These are phyloP conservation scores for Dasyprocta punctata DNA, from an alignment of 2,113 vertebrate genomes.

Conservation along the genomic window DNA sequence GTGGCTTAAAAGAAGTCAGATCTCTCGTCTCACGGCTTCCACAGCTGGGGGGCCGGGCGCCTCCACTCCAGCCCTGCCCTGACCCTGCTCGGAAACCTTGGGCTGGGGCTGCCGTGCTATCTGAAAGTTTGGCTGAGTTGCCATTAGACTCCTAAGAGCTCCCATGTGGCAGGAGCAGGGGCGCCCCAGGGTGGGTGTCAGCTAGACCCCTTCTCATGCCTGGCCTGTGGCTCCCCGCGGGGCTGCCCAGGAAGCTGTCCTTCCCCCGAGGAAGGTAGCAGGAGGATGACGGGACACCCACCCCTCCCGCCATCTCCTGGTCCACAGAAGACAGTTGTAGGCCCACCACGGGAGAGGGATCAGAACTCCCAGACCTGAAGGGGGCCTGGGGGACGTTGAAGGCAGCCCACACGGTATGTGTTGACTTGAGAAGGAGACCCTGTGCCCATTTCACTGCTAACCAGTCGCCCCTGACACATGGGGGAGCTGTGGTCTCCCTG, in stretches of 20 bases:
- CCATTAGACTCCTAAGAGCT: background rate
- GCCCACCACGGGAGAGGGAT: rapidly evolving
- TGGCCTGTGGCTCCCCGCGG: background rate
- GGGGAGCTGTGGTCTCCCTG: background rate
- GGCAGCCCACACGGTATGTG: background rate
- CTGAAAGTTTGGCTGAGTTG: rapidly evolving
- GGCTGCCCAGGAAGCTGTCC: background rate
- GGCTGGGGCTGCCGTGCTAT: background rate
- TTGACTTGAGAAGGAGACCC: background rate
- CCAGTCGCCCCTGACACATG: too few species aligned
- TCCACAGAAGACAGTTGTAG: background rate
- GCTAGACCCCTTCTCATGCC: background rate
- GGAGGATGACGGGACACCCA: too few species aligned
- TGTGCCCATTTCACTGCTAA: background rate
- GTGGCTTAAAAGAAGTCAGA: background rate
- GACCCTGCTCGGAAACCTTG: rapidly evolving
- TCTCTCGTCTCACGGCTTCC: background rate
- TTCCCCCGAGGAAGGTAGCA: background rate
- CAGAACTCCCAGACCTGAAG: rapidly evolving
- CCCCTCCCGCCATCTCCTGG: rapidly evolving
- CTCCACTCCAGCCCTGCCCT: background rate
- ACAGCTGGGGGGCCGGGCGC: background rate
- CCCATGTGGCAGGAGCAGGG: background rate
- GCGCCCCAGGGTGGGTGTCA: rapidly evolving
- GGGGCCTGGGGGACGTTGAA: rapidly evolving